A percentile compares a stretch with the other conserved stretches of the same genome.
Conservation (phyloP, 2,888 invertebrate species). For the Villa cingulata region DNA sequence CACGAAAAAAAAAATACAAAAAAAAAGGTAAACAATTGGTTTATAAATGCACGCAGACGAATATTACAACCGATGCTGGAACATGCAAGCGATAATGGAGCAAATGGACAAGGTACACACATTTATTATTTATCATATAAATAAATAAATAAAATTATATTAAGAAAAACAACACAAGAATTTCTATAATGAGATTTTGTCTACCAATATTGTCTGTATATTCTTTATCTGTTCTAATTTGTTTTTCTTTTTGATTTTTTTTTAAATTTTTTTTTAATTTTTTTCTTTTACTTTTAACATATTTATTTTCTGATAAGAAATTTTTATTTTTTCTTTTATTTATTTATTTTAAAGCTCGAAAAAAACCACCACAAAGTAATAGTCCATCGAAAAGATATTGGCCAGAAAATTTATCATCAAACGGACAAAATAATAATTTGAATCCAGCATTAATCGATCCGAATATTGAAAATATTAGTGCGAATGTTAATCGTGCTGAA, state of each 20-base stretch:
- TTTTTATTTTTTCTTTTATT: too few species aligned
- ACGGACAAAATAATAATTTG: conserved; percentile 3
- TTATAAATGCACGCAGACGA: conserved; percentile 82
- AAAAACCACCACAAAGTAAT: conserved; percentile 9
- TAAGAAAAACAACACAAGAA: too few species aligned
- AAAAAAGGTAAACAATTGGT: conserved; percentile 81
- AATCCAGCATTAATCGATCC: conserved; percentile 16
- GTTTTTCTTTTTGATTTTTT: too few species aligned
- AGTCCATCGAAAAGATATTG: conserved; percentile 11
- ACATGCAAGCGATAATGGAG: conserved; percentile 19
- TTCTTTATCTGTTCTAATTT: too few species aligned
- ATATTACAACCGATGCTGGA: conserved; percentile 90
- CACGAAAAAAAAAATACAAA: too few species aligned
- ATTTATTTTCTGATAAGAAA: too few species aligned
- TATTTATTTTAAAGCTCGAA: conserved; percentile 7
- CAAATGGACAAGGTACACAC: conserved; percentile 11
- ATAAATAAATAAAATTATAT: neutral
- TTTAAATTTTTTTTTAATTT: too few species aligned
- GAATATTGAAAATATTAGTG: conserved; percentile 18
- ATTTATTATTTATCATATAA: neutral
- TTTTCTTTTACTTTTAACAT: too few species aligned
- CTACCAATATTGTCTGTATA: too few species aligned
- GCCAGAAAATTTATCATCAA: conserved; percentile 7
- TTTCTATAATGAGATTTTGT: too few species aligned
- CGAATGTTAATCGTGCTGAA: conserved; percentile 16